Percentiles rank a stretch among this genome's conserved stretches.
phyloP scores from a whole-genome alignment of 1,140 invertebrate species.

The Hermetia illucens region DNA sequence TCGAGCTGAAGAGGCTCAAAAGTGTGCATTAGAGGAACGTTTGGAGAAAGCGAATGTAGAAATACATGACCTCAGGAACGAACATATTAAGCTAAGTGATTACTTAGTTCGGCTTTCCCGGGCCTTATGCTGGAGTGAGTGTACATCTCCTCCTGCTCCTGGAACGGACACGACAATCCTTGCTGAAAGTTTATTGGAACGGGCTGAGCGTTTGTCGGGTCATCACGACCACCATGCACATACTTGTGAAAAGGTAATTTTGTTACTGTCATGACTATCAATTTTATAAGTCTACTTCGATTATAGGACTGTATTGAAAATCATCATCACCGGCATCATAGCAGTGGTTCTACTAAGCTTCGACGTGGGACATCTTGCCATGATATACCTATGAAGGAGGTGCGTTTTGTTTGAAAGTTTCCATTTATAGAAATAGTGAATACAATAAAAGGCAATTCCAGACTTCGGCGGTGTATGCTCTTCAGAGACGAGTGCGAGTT shows the following conservation, averaged over 20 bases:
- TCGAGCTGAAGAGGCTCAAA: conserved; percentile 51
- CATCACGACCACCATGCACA: conserved; percentile 63
- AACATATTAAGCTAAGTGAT: conserved; percentile 24
- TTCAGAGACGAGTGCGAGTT: conserved; percentile 64
- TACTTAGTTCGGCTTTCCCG: conserved; percentile 47
- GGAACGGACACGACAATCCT: conserved; percentile 65
- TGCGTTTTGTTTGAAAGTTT: neutral
- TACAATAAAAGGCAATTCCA: conserved; percentile 19
- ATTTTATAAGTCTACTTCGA: neutral
- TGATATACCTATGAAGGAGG: conserved; percentile 42
- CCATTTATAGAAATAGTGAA: neutral
- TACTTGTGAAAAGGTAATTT: conserved; percentile 50
- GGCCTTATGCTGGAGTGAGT: conserved; percentile 29
- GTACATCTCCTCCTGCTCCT: conserved; percentile 33
- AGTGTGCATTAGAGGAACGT: conserved; percentile 45
- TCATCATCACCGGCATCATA: conserved; percentile 31
- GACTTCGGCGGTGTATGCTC: conserved; percentile 70
- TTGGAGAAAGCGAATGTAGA: conserved; percentile 59
- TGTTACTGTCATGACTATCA: neutral
- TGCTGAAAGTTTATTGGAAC: conserved; percentile 57
- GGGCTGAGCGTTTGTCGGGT: conserved; percentile 56
- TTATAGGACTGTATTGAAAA: conserved; percentile 30
- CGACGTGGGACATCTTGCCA: conserved; percentile 57
- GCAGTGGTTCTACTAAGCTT: conserved; percentile 31
- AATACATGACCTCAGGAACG: conserved; percentile 33